Conservation (phyloP, 1,140 invertebrate species). For the Bacillus rossius region DNA sequence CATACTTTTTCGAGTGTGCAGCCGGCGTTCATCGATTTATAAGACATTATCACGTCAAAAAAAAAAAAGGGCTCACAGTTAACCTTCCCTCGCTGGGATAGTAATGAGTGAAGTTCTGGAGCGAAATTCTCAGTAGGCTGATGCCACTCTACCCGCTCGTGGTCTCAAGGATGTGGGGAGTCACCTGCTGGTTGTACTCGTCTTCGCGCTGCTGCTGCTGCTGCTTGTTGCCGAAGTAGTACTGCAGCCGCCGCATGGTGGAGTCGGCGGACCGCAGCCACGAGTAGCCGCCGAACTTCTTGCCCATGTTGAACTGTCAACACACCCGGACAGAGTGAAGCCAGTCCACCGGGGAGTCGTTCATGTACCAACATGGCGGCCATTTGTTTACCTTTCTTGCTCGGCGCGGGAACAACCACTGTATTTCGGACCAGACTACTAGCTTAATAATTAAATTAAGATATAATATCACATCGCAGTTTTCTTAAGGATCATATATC, state of each 20-base stretch:
- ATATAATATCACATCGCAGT: neutral
- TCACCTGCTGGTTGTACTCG: no score
- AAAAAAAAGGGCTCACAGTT: no score
- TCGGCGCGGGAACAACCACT: neutral
- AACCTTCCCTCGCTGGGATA: no score
- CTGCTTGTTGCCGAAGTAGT: slow-evolving; percentile 9
- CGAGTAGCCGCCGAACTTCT: slow-evolving; percentile 19
- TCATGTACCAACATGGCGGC: neutral
- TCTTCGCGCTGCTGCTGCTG: neutral
- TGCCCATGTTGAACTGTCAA: slow-evolving; percentile 17
- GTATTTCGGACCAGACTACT: neutral
- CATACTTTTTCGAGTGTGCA: no score
- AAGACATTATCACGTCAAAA: no score
- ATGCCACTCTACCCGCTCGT: no score
- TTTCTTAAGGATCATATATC: no score
- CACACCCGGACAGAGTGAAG: neutral
- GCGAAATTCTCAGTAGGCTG: no score
- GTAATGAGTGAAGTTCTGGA: no score
- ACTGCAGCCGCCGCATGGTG: slow-evolving; percentile 10
- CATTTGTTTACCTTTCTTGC: neutral
- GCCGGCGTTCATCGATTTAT: no score
- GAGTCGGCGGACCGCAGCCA: slow-evolving; percentile 19
- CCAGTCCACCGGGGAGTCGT: neutral
- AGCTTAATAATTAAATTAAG: neutral
- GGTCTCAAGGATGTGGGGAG: no score